Base-by-base conservation (phyloP, 2,113 vertebrate species). In the Piliocolobus tephrosceles region DNA sequence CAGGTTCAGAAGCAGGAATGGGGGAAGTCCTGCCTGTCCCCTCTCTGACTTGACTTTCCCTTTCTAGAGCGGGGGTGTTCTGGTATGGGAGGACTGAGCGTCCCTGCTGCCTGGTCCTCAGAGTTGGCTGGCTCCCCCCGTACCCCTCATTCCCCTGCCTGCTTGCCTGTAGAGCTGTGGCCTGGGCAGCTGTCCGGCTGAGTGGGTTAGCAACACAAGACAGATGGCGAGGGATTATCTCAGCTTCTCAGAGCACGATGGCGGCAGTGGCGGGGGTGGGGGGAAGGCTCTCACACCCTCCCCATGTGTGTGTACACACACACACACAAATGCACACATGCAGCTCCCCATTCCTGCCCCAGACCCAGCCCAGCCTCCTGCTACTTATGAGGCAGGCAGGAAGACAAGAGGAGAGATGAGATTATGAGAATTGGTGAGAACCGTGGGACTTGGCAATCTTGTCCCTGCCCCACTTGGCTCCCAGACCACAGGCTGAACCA, bases 211-310 rank as follows among this genome's bases (percentile, higher is more conserved):
- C 97, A 97, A 96, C 95, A 97, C 92, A 96, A 98, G 97, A 98
- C 98, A 98, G 98, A 98, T 98, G 98, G 98, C 27, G 8, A 90
- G 96, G 97, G 98, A 98, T 98, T 98, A 98, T 97, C 97, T 98
- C 94, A 90, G 97, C 98, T 97, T 97, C 97, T 97, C 97, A 92
- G 97, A 97, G 94, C 57, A 83, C 79, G 93, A 81, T 96, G 68
- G 92, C 1, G 23, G 92, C 95, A 87, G 95, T 6, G 40, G 92
- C 43, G 47, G 82, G 92, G 88, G 84, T 47, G 79, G 58, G 32
- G 88, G 81, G 73, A 72, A 86, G 66, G 82, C 94, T 88, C 89
- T 97, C 80, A 84, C 70, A 55, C 87, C 52, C 94, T 83, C 43
- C 43, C 50, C 30, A 11, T 79, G 85, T 82, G 25, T 55, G 25